Percentiles rank a stretch among this genome's conserved stretches.
Evolutionary conservation across 1,140 invertebrate species (phyloP).

Genomic region (Elysia chlorotica): DNA sequence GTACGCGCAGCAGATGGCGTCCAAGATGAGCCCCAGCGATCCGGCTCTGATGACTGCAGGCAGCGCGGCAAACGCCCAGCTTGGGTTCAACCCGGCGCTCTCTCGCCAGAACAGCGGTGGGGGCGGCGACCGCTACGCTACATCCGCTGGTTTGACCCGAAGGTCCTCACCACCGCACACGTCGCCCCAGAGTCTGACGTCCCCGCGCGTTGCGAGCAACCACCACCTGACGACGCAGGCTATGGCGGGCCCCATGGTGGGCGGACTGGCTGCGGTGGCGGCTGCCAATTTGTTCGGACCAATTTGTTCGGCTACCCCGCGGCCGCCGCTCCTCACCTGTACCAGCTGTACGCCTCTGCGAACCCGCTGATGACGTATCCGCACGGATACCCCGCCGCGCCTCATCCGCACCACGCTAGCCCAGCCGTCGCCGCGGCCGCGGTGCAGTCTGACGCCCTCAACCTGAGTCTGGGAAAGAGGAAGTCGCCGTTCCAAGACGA

Average conservation of each 20-base stretch:
- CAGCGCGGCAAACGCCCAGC: not conserved
- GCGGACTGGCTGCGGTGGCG: constrained; percentile 6
- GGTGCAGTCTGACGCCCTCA: constrained; percentile 49
- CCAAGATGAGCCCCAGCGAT: not conserved
- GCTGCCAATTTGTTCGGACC: constrained; percentile 24
- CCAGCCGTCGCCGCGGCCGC: constrained; percentile 29
- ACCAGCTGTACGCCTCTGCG: constrained; percentile 36
- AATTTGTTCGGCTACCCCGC: constrained; percentile 27
- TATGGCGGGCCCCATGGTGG: not conserved
- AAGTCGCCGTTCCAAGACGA: not conserved
- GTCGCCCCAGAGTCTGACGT: not conserved
- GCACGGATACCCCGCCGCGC: constrained; percentile 28
- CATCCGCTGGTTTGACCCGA: too few relatives aligned
- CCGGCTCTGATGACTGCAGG: not conserved
- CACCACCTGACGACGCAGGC: not conserved
- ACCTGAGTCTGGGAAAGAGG: constrained; percentile 37
- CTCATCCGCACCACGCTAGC: constrained; percentile 46
- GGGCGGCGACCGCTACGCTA: too few relatives aligned
- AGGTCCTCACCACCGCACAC: not conserved
- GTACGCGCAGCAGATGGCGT: too few relatives aligned
- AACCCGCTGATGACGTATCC: constrained; percentile 31
- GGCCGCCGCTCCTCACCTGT: constrained; percentile 35
- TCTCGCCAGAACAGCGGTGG: too few relatives aligned
- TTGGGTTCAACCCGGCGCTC: too few relatives aligned
- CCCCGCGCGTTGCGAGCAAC: not conserved